Evolutionary conservation across 2,797 vertebrate genomes (phyloP).

Genomic region (Urosaurus nigricauda): DNA sequence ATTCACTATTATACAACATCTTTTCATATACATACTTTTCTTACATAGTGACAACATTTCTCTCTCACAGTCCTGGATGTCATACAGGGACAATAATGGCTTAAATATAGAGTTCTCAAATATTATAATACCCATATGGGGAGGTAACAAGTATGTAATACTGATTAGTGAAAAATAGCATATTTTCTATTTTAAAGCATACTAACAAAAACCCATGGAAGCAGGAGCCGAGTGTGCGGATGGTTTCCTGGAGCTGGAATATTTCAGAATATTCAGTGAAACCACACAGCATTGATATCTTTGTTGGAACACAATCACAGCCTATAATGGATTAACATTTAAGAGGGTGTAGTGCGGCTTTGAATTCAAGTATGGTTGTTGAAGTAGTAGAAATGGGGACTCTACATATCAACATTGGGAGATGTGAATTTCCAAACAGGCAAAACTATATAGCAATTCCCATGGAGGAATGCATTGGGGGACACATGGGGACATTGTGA

Average conservation of each 20-base stretch:
- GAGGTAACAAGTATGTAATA: not conserved
- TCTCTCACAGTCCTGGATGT: not conserved
- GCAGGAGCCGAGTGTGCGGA: not conserved
- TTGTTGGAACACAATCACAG: not conserved
- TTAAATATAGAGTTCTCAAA: not conserved
- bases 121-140: not conserved
- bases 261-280: not conserved
- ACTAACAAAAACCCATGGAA: not conserved
- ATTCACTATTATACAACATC: not conserved
- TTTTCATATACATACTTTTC: not conserved
- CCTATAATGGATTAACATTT: slow-evolving; percentile 1
- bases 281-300: not conserved
- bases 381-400: not conserved
- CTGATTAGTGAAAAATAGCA: not conserved
- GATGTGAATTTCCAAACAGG: not conserved
- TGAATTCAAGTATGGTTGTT: slow-evolving; percentile 20
- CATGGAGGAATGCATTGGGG: not conserved
- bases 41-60: not conserved
- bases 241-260: not conserved
- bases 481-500: not conserved
- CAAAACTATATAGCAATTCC: not conserved
- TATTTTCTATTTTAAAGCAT: not conserved
- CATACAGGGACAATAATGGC: not conserved
- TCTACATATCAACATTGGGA: not conserved
- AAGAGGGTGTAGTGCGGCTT: slow-evolving; percentile 1